Base-by-base conservation (phyloP, 1,140 invertebrate genomes). In the Episyrphus balteatus region DNA sequence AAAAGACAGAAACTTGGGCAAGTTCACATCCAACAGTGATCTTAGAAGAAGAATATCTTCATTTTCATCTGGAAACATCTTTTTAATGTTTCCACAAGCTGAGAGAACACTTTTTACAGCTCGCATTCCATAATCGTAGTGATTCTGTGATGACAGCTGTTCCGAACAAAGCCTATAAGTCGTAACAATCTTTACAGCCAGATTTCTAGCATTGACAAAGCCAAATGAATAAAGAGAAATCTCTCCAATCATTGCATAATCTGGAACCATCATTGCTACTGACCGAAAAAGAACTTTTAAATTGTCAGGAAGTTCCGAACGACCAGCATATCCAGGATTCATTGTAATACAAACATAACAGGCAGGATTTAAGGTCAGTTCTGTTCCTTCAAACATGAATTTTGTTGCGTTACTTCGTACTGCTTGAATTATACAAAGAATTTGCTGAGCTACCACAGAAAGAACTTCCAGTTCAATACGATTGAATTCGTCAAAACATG, bases 401-500 rank as follows among this genome's bases (percentile, higher is more conserved):
- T 73, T 84, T 34, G 81, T 73, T 2, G 79, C 52, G 44, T 84
- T 73, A 34, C 74, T 78, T 36, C 83, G 75, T 7, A 93, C 83
- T 18, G 88, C 89, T 70, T 83, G 75, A n/a, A 86, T 71, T 44
- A 89, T 88, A 51, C 78, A 83, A 13, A 88, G 62, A 49, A 89
- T 88, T 71, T 94, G 88, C 64, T 88, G 85, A 0, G 85, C 85
- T 0, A 90, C 79, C 0, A 88, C 86, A 0, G 84, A 88, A 0
- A 90, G 59, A 5, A 89, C 85, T 72, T 93, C 90, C 39, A 93
- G 72, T 52, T 94, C 90, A 52, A 96, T 92, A n/a, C 86, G 73
- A 64, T 95, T 95, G 62, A 96, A 95, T 70, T 95, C 92, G 58
- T 96, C 92, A 58, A 96, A 93, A 62, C 92, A 95, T 0, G 86